Conservation (phyloP, 2,888 invertebrate species). For the Ophioninae sp. region DNA sequence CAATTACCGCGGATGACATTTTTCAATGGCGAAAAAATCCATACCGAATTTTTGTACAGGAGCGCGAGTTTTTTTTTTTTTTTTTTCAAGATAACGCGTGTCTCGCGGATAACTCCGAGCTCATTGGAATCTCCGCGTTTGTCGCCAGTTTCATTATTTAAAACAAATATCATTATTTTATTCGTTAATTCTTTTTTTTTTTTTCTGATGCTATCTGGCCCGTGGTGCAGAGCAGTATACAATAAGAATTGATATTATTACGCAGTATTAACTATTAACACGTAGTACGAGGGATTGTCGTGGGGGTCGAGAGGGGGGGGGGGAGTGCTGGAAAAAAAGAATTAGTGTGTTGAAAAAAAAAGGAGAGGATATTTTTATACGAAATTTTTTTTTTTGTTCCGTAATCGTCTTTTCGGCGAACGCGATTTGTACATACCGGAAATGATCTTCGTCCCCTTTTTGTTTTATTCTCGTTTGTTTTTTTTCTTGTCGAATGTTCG, state of each 20-base stretch:
- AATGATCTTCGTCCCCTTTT: constrained; percentile 42
- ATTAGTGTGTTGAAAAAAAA: constrained; percentile 59
- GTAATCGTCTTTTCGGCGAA: constrained; percentile 69
- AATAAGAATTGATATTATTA: constrained; percentile 75
- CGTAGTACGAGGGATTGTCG: constrained; percentile 28
- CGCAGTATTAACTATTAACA: constrained; percentile 78
- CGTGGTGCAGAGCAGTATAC: constrained; percentile 73
- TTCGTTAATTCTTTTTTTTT: constrained; percentile 53
- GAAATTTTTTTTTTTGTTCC: constrained; percentile 76
- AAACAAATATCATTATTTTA: constrained; percentile 48
- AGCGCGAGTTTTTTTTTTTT: no score
- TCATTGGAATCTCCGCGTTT: constrained; percentile 54
- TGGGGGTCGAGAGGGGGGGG: not conserved
- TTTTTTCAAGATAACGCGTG: constrained; percentile 46
- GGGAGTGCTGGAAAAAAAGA: constrained; percentile 60
- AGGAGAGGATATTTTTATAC: constrained; percentile 79
- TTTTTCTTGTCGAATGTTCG: constrained; percentile 31
- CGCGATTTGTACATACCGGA: constrained; percentile 71
- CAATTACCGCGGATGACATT: constrained; percentile 14
- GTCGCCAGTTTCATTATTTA: constrained; percentile 51
- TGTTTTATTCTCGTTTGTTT: constrained; percentile 2
- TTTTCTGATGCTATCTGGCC: constrained; percentile 71
- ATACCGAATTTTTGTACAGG: constrained; percentile 33
- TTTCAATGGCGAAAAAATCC: not conserved
- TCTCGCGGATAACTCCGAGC: constrained; percentile 41